These are phyloP conservation scores for Rhyacophila evoluta DNA, from an alignment of 2,888 invertebrate species.

Conservation along the genomic window DNA sequence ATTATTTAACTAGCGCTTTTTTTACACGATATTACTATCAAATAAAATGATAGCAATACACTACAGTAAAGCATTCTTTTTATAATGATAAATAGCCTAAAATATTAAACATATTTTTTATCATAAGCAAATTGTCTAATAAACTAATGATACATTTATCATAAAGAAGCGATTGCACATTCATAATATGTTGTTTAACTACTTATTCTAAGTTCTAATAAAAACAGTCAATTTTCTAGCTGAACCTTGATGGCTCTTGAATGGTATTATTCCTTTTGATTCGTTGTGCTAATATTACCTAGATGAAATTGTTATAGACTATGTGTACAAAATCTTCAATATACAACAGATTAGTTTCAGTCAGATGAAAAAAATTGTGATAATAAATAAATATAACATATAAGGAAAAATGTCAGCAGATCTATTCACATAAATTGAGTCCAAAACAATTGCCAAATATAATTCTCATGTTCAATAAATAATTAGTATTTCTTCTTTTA, in stretches of 20 bases:
- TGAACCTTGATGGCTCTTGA: neutral
- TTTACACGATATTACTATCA: constrained; percentile 31
- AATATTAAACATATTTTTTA: neutral
- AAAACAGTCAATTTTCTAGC: constrained; percentile 43
- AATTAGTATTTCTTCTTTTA: too few species aligned
- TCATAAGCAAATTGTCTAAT: constrained; percentile 42
- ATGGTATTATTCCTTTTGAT: constrained; percentile 34
- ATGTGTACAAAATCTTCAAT: neutral
- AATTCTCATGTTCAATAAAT: too few species aligned
- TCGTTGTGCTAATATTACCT: constrained; percentile 47
- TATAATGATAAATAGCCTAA: neutral
- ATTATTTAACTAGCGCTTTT: constrained; percentile 33
- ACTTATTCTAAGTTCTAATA: constrained; percentile 35
- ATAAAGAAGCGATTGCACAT: constrained; percentile 38
- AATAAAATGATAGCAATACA: constrained; percentile 23
- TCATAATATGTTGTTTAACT: constrained; percentile 26
- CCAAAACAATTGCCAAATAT: too few species aligned
- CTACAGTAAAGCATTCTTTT: constrained; percentile 40
- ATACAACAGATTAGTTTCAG: neutral
- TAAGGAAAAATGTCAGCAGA: too few species aligned
- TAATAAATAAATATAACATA: too few species aligned
- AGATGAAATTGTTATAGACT: constrained; percentile 23
- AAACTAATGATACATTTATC: constrained; percentile 33
- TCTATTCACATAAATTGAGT: too few species aligned
- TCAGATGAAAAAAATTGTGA: too few species aligned